These are phyloP conservation scores for Ptychodera flava DNA, from an alignment of 35 echinoderm and acorn worm genomes.

Conservation along the genomic window DNA sequence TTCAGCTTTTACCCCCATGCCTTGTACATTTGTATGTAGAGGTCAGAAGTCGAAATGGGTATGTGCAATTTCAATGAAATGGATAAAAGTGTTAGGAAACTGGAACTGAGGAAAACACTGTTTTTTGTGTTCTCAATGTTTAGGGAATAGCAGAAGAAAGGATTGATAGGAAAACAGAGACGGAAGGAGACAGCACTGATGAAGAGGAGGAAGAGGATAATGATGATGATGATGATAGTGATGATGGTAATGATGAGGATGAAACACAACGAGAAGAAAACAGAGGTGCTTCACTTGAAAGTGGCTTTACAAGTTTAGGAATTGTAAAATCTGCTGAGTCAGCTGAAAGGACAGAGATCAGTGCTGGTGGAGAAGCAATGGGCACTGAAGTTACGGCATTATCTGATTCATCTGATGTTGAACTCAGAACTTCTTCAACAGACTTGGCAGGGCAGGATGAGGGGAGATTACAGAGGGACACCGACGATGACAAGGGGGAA, in stretches of 20 bases:
- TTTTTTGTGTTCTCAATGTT: too few relatives aligned
- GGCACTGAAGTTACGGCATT: neutral
- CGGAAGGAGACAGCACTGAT: too few relatives aligned
- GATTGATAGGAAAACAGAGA: too few relatives aligned
- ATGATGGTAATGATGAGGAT: neutral
- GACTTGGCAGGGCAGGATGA: neutral
- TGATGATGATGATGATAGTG: slow-evolving; percentile 19
- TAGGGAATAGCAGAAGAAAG: too few relatives aligned
- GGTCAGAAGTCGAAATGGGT: too few relatives aligned
- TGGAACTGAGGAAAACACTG: too few relatives aligned
- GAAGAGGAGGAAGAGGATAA: slow-evolving; percentile 28
- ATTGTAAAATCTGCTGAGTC: neutral
- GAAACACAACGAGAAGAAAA: neutral
- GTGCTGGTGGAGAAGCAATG: neutral
- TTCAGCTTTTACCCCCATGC: too few relatives aligned
- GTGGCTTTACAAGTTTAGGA: neutral
- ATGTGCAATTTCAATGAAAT: too few relatives aligned
- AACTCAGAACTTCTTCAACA: too few relatives aligned
- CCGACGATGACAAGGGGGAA: slow-evolving; percentile 4
- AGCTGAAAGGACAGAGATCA: neutral
- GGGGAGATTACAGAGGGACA: neutral
- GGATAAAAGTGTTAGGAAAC: too few relatives aligned
- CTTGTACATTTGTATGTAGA: too few relatives aligned
- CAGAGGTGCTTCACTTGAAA: slow-evolving; percentile 4
- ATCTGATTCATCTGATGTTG: too few relatives aligned